Evolutionary conservation across 2,888 invertebrate species (phyloP).

Genomic region (Machimus rusticus): DNA sequence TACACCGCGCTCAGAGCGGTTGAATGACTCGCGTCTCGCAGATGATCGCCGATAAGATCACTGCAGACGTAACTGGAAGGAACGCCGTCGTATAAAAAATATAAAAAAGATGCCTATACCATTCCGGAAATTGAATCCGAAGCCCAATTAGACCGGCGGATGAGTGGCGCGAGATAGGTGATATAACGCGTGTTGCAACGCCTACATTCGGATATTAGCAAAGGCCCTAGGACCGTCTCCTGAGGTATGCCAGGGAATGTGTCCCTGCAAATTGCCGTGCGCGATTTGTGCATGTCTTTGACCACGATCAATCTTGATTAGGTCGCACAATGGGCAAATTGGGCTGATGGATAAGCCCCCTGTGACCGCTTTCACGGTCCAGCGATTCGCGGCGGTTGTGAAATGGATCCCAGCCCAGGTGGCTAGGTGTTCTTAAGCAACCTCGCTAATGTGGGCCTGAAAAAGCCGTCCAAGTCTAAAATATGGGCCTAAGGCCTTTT

Average conservation of each 20-base stretch:
- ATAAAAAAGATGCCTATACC: background rate
- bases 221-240: background rate
- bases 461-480: background rate
- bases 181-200: background rate
- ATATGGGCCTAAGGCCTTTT: background rate
- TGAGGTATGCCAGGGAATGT: background rate
- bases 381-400: background rate
- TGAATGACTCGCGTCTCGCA: background rate
- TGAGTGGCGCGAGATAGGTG: background rate
- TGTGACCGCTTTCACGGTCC: background rate
- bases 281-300: background rate
- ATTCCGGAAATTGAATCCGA: slow-evolving; percentile 7
- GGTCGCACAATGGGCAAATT: slow-evolving; percentile 19
- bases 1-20: background rate
- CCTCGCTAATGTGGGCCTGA: background rate
- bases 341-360: background rate
- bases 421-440: background rate
- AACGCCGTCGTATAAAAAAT: background rate
- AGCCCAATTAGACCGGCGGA: background rate
- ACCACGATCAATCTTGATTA: slow-evolving; percentile 16
- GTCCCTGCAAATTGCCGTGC: background rate
- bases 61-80: background rate
- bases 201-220: background rate
- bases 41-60: background rate
- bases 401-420: background rate